Evolutionary conservation across 1,140 invertebrate species (phyloP).

Genomic region (Helicoverpa armigera): DNA sequence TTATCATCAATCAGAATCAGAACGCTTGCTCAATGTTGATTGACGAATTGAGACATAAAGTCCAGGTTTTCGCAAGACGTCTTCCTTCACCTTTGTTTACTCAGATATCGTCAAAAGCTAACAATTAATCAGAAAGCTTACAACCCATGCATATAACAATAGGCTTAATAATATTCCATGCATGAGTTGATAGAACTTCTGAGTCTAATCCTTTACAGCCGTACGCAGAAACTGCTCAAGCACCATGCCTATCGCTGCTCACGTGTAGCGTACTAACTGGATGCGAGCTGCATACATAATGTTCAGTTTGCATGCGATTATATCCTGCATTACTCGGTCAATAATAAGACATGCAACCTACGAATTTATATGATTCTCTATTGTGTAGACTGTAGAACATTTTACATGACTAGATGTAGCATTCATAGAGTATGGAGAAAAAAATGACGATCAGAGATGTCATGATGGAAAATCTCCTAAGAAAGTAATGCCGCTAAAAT

Average conservation of each 20-base stretch:
- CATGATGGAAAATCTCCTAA: too few relatives aligned
- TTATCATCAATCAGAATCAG: too few relatives aligned
- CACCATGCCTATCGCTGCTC: neutral
- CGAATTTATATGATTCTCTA: constrained; percentile 19
- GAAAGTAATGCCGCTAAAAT: too few relatives aligned
- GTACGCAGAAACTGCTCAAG: neutral
- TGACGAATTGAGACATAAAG: too few relatives aligned
- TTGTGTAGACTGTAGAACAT: neutral
- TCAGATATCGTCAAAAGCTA: too few relatives aligned
- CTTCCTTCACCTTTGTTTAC: too few relatives aligned
- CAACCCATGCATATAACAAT: too few relatives aligned
- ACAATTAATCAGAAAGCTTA: too few relatives aligned
- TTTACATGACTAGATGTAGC: constrained; percentile 1
- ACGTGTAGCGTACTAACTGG: neutral
- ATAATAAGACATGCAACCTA: constrained; percentile 36
- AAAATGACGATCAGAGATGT: too few relatives aligned
- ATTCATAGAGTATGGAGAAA: neutral
- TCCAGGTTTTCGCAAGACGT: too few relatives aligned
- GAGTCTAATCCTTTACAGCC: neutral
- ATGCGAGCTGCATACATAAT: constrained; percentile 37
- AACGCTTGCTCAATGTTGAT: too few relatives aligned
- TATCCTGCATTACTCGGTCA: constrained; percentile 28
- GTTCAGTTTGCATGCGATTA: constrained; percentile 45
- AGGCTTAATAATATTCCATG: too few relatives aligned
- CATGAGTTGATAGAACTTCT: neutral